A percentile compares a stretch with the other conserved stretches of the same genome.
These are phyloP conservation scores for Cheilosia vernalis DNA, from an alignment of 2,888 invertebrate genomes.

Conservation along the genomic window DNA sequence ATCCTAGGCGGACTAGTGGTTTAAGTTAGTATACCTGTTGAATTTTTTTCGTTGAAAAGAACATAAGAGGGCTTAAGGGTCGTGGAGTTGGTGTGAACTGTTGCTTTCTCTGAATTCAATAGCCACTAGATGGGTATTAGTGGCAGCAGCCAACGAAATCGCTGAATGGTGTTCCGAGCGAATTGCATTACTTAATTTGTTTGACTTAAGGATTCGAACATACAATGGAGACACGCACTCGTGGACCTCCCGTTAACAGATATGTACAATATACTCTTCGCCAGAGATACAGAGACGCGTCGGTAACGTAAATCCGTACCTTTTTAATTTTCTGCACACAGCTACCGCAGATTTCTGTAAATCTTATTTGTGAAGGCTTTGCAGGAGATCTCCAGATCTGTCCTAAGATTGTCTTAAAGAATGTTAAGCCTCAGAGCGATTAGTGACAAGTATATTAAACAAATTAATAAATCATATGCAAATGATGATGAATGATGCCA, in stretches of 20 bases:
- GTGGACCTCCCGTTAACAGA: background rate
- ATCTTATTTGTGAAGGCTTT: no score
- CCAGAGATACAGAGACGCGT: no score
- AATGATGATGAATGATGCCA: no score
- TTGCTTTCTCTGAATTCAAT: slow-evolving; percentile 15
- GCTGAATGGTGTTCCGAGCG: slow-evolving; percentile 3
- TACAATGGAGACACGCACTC: background rate
- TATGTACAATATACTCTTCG: no score
- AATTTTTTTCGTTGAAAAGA: background rate
- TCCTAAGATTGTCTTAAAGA: no score
- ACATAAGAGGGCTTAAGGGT: slow-evolving; percentile 38
- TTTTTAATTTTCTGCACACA: no score
- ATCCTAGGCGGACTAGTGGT: slow-evolving; percentile 1
- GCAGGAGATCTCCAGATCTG: no score
- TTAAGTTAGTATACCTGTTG: slow-evolving; percentile 43
- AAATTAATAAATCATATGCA: no score
- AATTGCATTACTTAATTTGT: slow-evolving; percentile 34
- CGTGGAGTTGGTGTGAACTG: slow-evolving; percentile 52
- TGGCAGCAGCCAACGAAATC: slow-evolving; percentile 16
- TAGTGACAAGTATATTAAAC: no score
- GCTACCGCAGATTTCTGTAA: no score
- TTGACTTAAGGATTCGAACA: background rate
- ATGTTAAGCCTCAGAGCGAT: no score
- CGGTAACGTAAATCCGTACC: no score
- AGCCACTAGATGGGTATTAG: slow-evolving; percentile 6